phyloP scores from a whole-genome alignment of 2,888 invertebrate species.

The Digitonthophagus gazella region DNA sequence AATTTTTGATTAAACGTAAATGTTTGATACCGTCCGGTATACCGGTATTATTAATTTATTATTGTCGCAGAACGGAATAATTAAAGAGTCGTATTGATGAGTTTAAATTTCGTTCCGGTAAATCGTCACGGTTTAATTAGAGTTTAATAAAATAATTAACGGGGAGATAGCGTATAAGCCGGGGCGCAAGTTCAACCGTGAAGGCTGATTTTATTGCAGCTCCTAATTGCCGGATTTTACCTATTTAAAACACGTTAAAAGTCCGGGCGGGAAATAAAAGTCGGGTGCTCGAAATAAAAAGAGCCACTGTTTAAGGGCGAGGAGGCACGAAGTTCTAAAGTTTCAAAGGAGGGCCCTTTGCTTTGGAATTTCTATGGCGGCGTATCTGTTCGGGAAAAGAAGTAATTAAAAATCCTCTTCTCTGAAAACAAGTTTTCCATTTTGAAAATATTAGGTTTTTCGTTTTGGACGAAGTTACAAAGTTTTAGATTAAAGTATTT shows the following conservation, averaged over 20 bases:
- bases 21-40: too few relatives aligned
- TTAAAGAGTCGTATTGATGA: too few relatives aligned
- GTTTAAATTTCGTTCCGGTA: background rate
- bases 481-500: background rate
- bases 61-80: too few relatives aligned
- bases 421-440: background rate
- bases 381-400: background rate
- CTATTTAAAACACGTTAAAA: background rate
- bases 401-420: too few relatives aligned
- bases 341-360: background rate
- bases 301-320: background rate
- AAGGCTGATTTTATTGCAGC: background rate
- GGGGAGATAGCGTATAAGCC: too few relatives aligned
- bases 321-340: background rate
- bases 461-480: background rate
- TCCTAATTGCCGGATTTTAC: background rate
- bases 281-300: background rate
- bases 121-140: background rate
- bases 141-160: background rate
- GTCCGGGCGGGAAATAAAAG: background rate
- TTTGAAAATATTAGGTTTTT: background rate
- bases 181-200: background rate
- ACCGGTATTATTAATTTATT: too few relatives aligned
- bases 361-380: background rate
- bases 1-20: background rate